Conservation (phyloP, 1,140 invertebrate genomes). For the Macrotrachela quadricornifera region DNA sequence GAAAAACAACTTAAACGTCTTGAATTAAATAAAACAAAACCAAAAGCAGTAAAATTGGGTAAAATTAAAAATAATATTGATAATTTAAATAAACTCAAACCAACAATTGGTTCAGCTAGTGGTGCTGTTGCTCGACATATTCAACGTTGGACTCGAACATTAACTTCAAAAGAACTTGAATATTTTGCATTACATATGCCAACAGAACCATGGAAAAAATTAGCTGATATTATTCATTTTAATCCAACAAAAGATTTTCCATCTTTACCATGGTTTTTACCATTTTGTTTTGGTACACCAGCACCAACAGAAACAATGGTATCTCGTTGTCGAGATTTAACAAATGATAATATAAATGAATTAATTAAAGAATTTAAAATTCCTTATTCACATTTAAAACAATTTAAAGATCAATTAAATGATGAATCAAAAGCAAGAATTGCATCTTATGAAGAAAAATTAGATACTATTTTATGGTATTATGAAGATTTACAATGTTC, state of each 20-base stretch:
- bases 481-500: conserved; percentile 24
- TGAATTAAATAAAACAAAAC: conserved; percentile 15
- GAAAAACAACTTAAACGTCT: conserved; percentile 22
- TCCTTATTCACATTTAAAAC: conserved; percentile 17
- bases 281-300: conserved; percentile 17
- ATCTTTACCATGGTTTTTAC: conserved; percentile 20
- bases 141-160: conserved; percentile 15
- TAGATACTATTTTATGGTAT: conserved; percentile 22
- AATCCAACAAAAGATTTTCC: conserved; percentile 21
- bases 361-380: conserved; percentile 13
- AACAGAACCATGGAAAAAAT: conserved; percentile 23
- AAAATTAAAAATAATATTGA: conserved; percentile 23
- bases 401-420: conserved; percentile 13
- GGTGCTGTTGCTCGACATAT: conserved; percentile 14
- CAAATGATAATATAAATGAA: conserved; percentile 17
- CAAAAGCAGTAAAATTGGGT: conserved; percentile 16
- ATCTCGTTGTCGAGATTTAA: conserved; percentile 12
- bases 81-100: conserved; percentile 19
- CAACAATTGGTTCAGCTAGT: conserved; percentile 10
- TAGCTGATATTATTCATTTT: conserved; percentile 24
- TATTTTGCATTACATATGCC: conserved; percentile 20
- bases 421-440: conserved; percentile 14
- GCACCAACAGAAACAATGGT: conserved; percentile 13
- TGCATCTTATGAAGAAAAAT: conserved; percentile 14
- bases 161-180: conserved; percentile 18